Base-by-base conservation (phyloP, 2,888 invertebrate species). In the Ormyrus nitidulus region DNA sequence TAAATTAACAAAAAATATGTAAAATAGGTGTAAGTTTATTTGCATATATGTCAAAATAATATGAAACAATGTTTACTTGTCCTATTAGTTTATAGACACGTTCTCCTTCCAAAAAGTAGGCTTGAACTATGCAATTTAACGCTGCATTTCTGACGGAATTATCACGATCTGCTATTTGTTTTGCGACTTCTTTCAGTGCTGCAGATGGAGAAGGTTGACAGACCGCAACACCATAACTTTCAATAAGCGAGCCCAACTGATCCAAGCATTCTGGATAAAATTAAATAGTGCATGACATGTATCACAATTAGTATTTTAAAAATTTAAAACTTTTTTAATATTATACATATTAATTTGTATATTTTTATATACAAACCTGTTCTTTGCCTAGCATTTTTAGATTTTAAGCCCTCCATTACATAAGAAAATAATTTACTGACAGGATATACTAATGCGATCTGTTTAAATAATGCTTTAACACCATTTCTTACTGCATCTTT, bases 111-210 rank as follows among this genome's bases (percentile, higher is more conserved):
- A 97, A 92, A 91, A 95, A 95, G 91, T 97, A 98, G 0, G 96
- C 98, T 84, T 95, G 94, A 0, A 98, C 96, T 75, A 98, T 94
- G 86, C 97, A 96, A 92, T 99, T 99, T 71, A 99, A 93, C 0
- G 99, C 98, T 0, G 98, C 98, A 88, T 97, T 98, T 66, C 99
- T 93, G 61, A 99, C 99, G 2, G 96, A 95, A 91, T 98, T 98
- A 91, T 99, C 99, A 48, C 98, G 92, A 91, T 99, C 99, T 0
- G 97, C 96, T 87, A 99, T 99, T 89, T 98, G 98, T 61, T 96
- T 95, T 0, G 98, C 98, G 19, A 99, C 94, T 91, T 97, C 96
- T 89, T 96, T 96, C 4, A 99, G 91, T 0, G 98, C 96, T 0
- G 93, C 94, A 48, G 93, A 93, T 0, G 96, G 95, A 0, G 95